A percentile compares a stretch with the other conserved stretches of the same genome.
phyloP scores from a whole-genome alignment of 2,797 vertebrate species.

The Tinamus major region DNA sequence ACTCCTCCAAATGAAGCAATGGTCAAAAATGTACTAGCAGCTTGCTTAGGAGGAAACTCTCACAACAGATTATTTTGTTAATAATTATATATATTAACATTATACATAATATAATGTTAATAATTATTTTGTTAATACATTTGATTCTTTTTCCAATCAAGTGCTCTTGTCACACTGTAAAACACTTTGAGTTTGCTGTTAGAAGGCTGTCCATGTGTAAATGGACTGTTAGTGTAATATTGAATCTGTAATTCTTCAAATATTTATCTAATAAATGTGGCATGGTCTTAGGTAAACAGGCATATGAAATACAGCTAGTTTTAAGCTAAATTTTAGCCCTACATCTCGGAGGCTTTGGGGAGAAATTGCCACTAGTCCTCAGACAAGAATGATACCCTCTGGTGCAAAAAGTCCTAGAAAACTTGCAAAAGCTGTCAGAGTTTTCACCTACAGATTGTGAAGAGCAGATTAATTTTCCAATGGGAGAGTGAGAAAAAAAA shows the following conservation, averaged over 20 bases:
- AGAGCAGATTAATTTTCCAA: constrained; percentile 49
- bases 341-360: not conserved
- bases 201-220: not conserved
- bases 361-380: constrained; percentile 11
- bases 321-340: not conserved
- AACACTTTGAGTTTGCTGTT: not conserved
- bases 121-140: not conserved
- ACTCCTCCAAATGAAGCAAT: not conserved
- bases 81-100: not conserved
- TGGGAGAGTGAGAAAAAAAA: not conserved
- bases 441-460: constrained; percentile 47
- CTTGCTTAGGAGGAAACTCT: not conserved
- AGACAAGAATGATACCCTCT: constrained; percentile 3
- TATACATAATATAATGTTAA: too few relatives aligned
- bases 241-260: not conserved
- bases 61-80: not conserved
- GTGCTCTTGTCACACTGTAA: not conserved
- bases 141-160: not conserved
- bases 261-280: constrained; percentile 1
- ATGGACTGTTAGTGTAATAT: not conserved
- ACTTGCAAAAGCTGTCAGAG: constrained; percentile 39
- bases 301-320: not conserved
- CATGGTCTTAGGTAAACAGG: not conserved
- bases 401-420: not conserved
- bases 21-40: not conserved